Evolutionary conservation across 35 echinoderm and acorn worm species (phyloP), one percentile per base, ranked within the genome.

Genomic region (Diadema setosum): DNA sequence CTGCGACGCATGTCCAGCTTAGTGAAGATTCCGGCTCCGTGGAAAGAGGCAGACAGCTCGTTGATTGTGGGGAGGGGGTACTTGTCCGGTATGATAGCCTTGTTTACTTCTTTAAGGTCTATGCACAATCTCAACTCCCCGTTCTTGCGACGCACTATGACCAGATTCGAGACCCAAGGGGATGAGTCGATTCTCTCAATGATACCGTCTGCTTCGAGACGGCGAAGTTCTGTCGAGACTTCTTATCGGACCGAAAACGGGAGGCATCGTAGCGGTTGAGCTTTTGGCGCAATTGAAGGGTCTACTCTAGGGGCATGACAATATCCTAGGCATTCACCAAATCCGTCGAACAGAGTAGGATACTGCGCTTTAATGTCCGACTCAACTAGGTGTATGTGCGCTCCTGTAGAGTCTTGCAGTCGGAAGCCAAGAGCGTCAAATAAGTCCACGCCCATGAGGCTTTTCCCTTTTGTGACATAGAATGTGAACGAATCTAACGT

Each of bases 241-340:
- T 70, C 83, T 44, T 83, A 11, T 20, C 57, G 83, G 39, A 85
- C 83, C 21, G 83, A 3, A 12, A 85, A 85, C 37, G 83, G 69
- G n/a, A n/a, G n/a, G n/a, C n/a, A n/a, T n/a, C n/a, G n/a, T n/a
- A n/a, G n/a, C n/a, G n/a, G n/a, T n/a, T n/a, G n/a, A n/a, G n/a
- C n/a, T n/a, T n/a, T n/a, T n/a, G n/a, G n/a, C n/a, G n/a, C n/a
- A n/a, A n/a, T n/a, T n/a, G n/a, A n/a, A n/a, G n/a, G n/a, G n/a
- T n/a, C n/a, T n/a, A n/a, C n/a, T n/a, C n/a, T n/a, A n/a, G n/a
- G n/a, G n/a, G n/a, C n/a, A n/a, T n/a, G n/a, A n/a, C n/a, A n/a
- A n/a, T n/a, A n/a, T n/a, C n/a, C n/a, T n/a, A n/a, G n/a, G n/a
- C n/a, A n/a, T n/a, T n/a, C n/a, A n/a, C n/a, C n/a, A n/a, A n/a